Percentiles rank a stretch among this genome's conserved stretches.
These are phyloP conservation scores for Hydrotaea diabolus DNA, from an alignment of 2,888 invertebrate genomes.

Conservation along the genomic window DNA sequence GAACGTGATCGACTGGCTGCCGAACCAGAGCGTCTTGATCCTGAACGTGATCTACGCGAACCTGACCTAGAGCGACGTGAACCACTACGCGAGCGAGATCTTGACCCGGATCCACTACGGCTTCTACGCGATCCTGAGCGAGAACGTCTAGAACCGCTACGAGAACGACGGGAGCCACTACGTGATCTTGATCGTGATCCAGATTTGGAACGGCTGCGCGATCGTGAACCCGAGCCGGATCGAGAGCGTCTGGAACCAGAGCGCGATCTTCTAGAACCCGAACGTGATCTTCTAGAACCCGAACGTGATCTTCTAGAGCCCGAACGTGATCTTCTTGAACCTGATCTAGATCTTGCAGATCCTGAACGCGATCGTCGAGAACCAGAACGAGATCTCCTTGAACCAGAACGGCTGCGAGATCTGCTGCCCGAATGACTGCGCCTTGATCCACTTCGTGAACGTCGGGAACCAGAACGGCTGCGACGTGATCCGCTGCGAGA, in stretches of 20 bases:
- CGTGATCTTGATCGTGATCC: conserved; percentile 69
- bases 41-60: conserved; percentile 62
- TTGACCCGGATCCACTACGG: conserved; percentile 69
- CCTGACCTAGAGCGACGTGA: conserved; percentile 54
- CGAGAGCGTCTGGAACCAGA: conserved; percentile 73
- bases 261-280: conserved; percentile 69
- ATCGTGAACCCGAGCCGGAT: conserved; percentile 71
- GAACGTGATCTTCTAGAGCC: conserved; percentile 70
- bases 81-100: conserved; percentile 52
- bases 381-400: conserved; percentile 70
- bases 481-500: conserved; percentile 70
- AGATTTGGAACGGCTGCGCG: conserved; percentile 70
- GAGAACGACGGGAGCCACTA: conserved; percentile 68
- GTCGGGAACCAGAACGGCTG: conserved; percentile 69
- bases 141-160: conserved; percentile 68
- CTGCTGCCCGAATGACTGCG: conserved; percentile 72
- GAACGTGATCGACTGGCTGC: conserved; percentile 56
- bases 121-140: conserved; percentile 67
- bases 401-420: conserved; percentile 69
- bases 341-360: conserved; percentile 62
- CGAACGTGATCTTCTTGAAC: conserved; percentile 68
- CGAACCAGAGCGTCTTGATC: conserved; percentile 59
- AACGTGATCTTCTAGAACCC: conserved; percentile 67
- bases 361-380: conserved; percentile 67
- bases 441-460: conserved; percentile 70